These are phyloP conservation scores for Drosophila elegans DNA, from an alignment of 1,140 invertebrate species.

Conservation along the genomic window DNA sequence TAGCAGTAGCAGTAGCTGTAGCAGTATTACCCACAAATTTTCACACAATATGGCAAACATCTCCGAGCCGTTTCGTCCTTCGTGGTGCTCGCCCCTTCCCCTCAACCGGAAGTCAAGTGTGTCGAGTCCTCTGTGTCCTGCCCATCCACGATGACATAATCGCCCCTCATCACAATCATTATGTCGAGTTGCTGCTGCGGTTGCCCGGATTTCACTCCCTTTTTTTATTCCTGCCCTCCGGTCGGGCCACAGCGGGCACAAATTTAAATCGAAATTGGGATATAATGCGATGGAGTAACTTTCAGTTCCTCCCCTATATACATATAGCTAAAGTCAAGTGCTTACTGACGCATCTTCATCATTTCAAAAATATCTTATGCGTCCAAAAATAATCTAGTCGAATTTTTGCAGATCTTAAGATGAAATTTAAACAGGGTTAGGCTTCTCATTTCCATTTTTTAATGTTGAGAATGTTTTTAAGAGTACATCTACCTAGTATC, in stretches of 20 bases:
- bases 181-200: constrained; percentile 18
- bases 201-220: constrained; percentile 1
- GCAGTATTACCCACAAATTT: constrained; percentile 39
- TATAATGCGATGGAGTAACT: constrained; percentile 15
- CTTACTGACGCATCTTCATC: neutral
- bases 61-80: neutral
- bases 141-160: constrained; percentile 19
- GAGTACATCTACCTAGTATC: too few species aligned
- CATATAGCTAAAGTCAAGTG: constrained; percentile 18
- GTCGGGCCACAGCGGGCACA: constrained; percentile 12
- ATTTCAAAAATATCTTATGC: constrained; percentile 1
- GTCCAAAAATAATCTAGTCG: neutral
- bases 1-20: constrained; percentile 20
- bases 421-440: neutral
- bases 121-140: constrained; percentile 13
- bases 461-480: too few species aligned
- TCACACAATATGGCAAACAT: constrained; percentile 51
- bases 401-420: neutral
- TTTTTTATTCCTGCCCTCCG: constrained; percentile 12
- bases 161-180: constrained; percentile 24
- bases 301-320: neutral
- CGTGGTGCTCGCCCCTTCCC: constrained; percentile 4
- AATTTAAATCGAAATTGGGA: constrained; percentile 45
- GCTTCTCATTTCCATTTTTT: too few species aligned
- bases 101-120: constrained; percentile 67